These are phyloP conservation scores for Coptodon bakossiorum DNA, from an alignment of 2,113 vertebrate species.

Conservation along the genomic window DNA sequence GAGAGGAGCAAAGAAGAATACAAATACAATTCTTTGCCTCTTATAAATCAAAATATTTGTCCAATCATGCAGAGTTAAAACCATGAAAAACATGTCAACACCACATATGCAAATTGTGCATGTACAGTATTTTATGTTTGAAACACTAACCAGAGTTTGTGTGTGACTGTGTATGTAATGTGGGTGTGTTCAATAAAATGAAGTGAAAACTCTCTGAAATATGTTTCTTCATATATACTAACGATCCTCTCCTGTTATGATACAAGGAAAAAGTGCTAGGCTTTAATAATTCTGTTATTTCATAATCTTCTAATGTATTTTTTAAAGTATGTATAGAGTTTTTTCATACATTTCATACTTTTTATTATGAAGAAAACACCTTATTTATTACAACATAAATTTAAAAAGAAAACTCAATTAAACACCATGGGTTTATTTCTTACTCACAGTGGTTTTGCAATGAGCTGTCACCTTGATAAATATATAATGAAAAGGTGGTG, in stretches of 20 bases:
- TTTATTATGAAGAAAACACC: neutral
- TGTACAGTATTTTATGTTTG: slow-evolving; percentile 57
- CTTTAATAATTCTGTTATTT: neutral
- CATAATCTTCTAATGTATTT: neutral
- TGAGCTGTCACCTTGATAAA: neutral
- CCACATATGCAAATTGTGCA: slow-evolving; percentile 49
- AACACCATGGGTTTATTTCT: neutral
- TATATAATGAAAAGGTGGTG: neutral
- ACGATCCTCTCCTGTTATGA: neutral
- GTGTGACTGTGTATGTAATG: slow-evolving; percentile 42
- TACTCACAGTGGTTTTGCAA: neutral
- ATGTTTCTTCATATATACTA: neutral
- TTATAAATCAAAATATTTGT: neutral
- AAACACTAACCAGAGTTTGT: slow-evolving; percentile 51
- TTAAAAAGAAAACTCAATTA: neutral
- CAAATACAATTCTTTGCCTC: slow-evolving; percentile 20
- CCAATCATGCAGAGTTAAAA: slow-evolving; percentile 9
- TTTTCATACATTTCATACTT: neutral
- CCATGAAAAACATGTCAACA: slow-evolving; percentile 18
- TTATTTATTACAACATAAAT: neutral
- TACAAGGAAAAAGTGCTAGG: neutral
- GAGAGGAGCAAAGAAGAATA: slow-evolving; percentile 36
- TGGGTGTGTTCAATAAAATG: slow-evolving; percentile 61
- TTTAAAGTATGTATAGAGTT: neutral
- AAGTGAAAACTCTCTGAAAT: slow-evolving; percentile 18